Base-by-base conservation (phyloP, 2,888 invertebrate species). In the Ichneumoninae sp. region DNA sequence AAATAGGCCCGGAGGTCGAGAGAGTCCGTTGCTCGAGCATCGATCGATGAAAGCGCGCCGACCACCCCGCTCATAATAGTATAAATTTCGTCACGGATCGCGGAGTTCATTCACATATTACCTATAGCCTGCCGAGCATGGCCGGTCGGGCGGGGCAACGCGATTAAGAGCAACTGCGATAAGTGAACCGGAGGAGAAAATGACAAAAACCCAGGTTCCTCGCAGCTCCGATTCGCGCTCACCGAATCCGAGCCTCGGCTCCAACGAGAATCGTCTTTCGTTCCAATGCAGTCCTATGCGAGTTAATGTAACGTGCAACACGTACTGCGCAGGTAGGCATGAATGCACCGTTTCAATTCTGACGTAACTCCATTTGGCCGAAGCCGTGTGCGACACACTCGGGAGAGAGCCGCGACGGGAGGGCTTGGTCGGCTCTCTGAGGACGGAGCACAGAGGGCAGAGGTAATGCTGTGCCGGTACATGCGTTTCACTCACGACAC, bases 291-390 rank as follows among this genome's bases (percentile, higher is more conserved):
- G 13, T 26, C 66, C 6, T 63, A 30, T 50, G 47, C 47, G 63
- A 63, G 19, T 63, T 74, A 19, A 63, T 33, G 63, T 60, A 40
- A 40, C 60, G 26, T 50, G 33, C 47, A 74, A 63, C 50, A 50
- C n/a, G 44, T 10, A 19, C 6, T 33, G 30, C 69, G 30, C 44
- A 68, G 57, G 30, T 57, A 52, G 30, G 76, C 52, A 57, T 66
- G 83, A 80, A 80, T 68, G 60, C 63, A 63, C 63, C 73, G 68
- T 73, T 83, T 83, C 65, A 77, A 84, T 74, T 65, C 65, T 70
- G 84, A 81, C 69, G 65, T 78, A 69, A 81, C 81, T 78, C 60
- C 69, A 70, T 78, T 78, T 74, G 81, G 54, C 36, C 57, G 69
- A 44, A 60, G 52, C 70, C 47, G 74, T 33, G 74, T 44, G 65